phyloP scores from a whole-genome alignment of 2,888 invertebrate genomes.

The Drosophila greeni region DNA sequence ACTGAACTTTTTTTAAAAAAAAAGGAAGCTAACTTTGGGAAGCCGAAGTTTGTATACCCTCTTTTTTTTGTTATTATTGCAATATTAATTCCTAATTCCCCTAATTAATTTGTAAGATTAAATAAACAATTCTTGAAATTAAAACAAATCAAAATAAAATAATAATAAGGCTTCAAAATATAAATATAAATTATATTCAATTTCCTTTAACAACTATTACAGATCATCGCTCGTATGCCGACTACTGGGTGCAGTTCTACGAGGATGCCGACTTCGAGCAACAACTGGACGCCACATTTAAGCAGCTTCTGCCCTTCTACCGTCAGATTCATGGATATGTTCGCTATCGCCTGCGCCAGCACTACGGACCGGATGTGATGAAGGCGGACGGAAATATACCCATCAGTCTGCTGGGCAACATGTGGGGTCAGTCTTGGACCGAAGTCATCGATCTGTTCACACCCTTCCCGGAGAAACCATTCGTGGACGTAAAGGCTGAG shows the following conservation, averaged over 20 bases:
- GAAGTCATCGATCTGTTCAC: slow-evolving; percentile 80
- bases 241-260: slow-evolving; percentile 85
- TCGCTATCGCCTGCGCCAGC: slow-evolving; percentile 83
- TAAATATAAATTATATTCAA: not conserved
- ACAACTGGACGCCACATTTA: slow-evolving; percentile 84
- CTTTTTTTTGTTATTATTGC: too few species aligned
- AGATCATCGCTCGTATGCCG: slow-evolving; percentile 85
- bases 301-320: slow-evolving; percentile 88
- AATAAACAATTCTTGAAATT: not conserved
- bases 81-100: not conserved
- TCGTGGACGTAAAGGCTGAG: slow-evolving; percentile 85
- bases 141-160: too few species aligned
- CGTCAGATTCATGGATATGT: slow-evolving; percentile 90
- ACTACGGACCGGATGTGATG: slow-evolving; percentile 85
- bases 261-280: slow-evolving; percentile 85
- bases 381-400: slow-evolving; percentile 86
- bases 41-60: too few species aligned
- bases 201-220: slow-evolving; percentile 29
- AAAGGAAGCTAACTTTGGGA: too few species aligned
- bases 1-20: too few species aligned
- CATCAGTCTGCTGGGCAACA: slow-evolving; percentile 87
- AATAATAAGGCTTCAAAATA: too few species aligned
- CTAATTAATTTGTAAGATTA: too few species aligned
- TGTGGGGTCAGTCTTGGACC: slow-evolving; percentile 91
- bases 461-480: slow-evolving; percentile 85